A percentile compares a stretch with the other conserved stretches of the same genome.
Conservation (phyloP, 2,888 invertebrate species). For the Dyspetes luteomarginatus region DNA sequence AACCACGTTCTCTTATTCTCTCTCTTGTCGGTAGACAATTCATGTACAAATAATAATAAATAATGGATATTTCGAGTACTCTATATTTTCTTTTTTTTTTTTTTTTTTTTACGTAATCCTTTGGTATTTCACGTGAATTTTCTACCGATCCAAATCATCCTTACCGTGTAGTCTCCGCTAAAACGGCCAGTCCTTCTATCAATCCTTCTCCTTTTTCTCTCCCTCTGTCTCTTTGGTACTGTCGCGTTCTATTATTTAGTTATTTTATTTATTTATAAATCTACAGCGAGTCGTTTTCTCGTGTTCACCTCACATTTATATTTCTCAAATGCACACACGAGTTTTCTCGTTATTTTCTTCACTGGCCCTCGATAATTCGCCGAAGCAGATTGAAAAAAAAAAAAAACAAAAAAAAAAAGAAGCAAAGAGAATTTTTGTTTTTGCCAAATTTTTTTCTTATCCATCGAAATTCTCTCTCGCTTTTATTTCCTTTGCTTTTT, state of each 20-base stretch:
- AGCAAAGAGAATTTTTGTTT: slow-evolving; percentile 35
- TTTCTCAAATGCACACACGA: slow-evolving; percentile 48
- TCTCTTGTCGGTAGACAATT: slow-evolving; percentile 58
- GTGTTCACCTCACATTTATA: slow-evolving; percentile 42
- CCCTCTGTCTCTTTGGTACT: slow-evolving; percentile 61
- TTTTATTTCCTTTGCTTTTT: not conserved
- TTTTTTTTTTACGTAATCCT: slow-evolving; percentile 52
- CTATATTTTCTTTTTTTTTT: slow-evolving; percentile 9
- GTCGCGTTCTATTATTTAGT: slow-evolving; percentile 61
- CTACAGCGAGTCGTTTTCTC: slow-evolving; percentile 66
- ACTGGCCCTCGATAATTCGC: slow-evolving; percentile 57
- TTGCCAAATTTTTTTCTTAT: not conserved
- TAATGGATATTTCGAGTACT: slow-evolving; percentile 52
- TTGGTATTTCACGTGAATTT: slow-evolving; percentile 69
- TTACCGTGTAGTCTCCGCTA: slow-evolving; percentile 68
- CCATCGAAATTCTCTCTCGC: not conserved
- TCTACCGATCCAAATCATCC: slow-evolving; percentile 70
- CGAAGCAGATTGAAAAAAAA: too few species aligned
- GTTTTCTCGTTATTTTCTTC: slow-evolving; percentile 19
- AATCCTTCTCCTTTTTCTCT: slow-evolving; percentile 8
- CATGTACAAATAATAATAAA: slow-evolving; percentile 66
- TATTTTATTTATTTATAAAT: slow-evolving; percentile 65
- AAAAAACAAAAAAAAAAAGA: too few species aligned
- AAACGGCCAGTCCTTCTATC: slow-evolving; percentile 63
- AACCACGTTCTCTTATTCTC: slow-evolving; percentile 66